Conservation (phyloP, 2,888 invertebrate species). For the Graphium colonna region DNA sequence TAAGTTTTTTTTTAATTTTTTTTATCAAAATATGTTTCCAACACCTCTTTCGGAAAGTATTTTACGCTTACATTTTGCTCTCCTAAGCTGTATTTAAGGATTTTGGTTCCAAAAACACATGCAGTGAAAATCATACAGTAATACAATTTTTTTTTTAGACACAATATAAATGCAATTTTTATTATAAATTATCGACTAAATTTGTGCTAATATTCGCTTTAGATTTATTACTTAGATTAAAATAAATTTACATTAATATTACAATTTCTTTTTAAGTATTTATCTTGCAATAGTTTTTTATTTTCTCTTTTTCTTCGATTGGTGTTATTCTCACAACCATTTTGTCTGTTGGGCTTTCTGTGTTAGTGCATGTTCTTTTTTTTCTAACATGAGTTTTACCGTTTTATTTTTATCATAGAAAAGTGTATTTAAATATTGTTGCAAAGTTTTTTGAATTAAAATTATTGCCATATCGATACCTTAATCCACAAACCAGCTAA, state of each 20-base stretch:
- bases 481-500: no score
- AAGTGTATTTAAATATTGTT: no score
- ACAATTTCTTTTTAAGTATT: not conserved
- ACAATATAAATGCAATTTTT: not conserved
- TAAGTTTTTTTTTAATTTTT: not conserved
- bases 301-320: not conserved
- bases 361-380: slow-evolving; percentile 54
- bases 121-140: no score
- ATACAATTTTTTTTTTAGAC: no score
- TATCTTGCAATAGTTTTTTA: not conserved
- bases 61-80: not conserved
- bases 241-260: not conserved
- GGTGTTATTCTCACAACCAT: slow-evolving; percentile 56
- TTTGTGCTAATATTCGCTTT: not conserved
- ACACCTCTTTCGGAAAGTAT: not conserved
- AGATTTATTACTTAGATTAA: slow-evolving; percentile 16
- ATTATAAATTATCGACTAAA: not conserved
- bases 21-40: not conserved
- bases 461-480: no score
- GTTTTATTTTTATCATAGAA: no score
- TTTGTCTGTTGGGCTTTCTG: slow-evolving; percentile 67
- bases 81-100: no score
- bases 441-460: no score
- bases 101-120: no score
- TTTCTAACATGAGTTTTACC: no score